These are phyloP conservation scores for Julus scandinavius DNA, from an alignment of 2,888 invertebrate species.

Conservation along the genomic window DNA sequence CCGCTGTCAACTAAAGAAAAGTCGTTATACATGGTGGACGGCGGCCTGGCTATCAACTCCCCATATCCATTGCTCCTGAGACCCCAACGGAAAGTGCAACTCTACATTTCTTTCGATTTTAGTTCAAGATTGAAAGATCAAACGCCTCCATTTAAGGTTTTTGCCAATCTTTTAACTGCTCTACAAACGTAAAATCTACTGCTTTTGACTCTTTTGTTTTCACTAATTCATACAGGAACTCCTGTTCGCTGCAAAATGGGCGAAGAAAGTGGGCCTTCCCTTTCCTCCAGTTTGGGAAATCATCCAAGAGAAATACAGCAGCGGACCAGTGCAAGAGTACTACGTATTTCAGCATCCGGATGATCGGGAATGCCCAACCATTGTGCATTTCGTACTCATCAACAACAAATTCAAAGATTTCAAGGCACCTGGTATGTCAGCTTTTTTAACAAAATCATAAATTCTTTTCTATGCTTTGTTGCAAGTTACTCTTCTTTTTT, in stretches of 20 bases:
- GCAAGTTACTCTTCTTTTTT: not conserved
- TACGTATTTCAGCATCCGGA: conserved; percentile 67
- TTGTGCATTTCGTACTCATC: conserved; percentile 67
- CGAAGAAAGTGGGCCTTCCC: conserved; percentile 65
- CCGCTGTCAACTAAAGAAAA: conserved; percentile 65
- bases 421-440: conserved; percentile 65
- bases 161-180: not conserved
- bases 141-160: conserved; percentile 66
- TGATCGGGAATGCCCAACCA: conserved; percentile 66
- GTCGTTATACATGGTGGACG: conserved; percentile 67
- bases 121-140: conserved; percentile 65
- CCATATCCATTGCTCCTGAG: conserved; percentile 67
- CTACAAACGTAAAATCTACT: not conserved
- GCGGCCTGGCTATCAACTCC: conserved; percentile 68
- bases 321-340: conserved; percentile 64
- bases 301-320: conserved; percentile 62
- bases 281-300: conserved; percentile 66
- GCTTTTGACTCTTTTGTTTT: not conserved
- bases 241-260: conserved; percentile 67
- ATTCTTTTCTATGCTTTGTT: not conserved
- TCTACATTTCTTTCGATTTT: conserved; percentile 68
- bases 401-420: conserved; percentile 66
- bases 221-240: conserved; percentile 63
- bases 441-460: not conserved
- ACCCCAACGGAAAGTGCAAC: conserved; percentile 66